Evolutionary conservation across 1,140 invertebrate genomes (phyloP).

Genomic region (Sminthurides bifidus): DNA sequence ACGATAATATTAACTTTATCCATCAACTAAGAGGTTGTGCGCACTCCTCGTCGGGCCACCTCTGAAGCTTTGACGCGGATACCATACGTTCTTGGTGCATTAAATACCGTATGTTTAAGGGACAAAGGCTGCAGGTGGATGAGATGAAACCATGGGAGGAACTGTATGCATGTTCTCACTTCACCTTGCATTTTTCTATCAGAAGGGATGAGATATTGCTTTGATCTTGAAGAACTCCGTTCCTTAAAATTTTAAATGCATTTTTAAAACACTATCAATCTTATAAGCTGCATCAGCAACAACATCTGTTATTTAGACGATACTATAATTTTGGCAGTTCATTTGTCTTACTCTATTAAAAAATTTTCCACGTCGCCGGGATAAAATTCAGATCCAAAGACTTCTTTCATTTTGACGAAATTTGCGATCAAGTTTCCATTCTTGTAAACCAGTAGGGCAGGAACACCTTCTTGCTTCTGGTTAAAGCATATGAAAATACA

Average conservation of each 20-base stretch:
- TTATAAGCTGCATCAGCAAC: neutral
- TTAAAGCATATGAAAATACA: conserved; percentile 16
- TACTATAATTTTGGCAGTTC: neutral
- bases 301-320: neutral
- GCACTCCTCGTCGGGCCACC: neutral
- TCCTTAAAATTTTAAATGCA: no score
- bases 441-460: conserved; percentile 85
- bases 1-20: neutral
- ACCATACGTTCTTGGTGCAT: no score
- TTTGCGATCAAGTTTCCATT: conserved; percentile 80
- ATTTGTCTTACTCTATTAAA: conserved; percentile 55
- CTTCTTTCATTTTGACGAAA: conserved; percentile 74
- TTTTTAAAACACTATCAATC: neutral
- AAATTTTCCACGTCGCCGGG: conserved; percentile 79
- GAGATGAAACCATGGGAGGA: neutral
- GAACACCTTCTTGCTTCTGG: conserved; percentile 66
- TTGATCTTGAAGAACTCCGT: conserved; percentile 6
- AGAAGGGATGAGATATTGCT: neutral
- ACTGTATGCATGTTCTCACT: neutral
- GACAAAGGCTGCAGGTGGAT: neutral
- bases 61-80: neutral
- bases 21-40: neutral
- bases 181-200: conserved; percentile 2
- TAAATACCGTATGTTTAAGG: no score
- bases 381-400: conserved; percentile 82